Percentiles rank a stretch among this genome's conserved stretches.
Conservation (phyloP, 2,113 vertebrate genomes). For the Colossoma macropomum region DNA sequence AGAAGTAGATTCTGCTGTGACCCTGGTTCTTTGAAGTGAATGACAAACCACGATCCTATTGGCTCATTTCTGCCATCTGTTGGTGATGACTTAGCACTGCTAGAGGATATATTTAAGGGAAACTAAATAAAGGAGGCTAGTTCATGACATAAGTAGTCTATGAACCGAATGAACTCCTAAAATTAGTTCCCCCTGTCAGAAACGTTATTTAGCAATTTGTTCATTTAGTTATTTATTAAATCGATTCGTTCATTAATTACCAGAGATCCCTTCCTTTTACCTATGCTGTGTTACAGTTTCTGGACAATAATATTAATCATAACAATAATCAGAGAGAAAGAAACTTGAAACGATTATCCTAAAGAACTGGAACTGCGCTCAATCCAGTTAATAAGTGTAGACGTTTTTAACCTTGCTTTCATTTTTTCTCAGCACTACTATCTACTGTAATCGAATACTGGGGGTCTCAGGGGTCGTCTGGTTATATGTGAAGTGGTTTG, state of each 20-base stretch:
- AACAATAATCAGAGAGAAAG: neutral
- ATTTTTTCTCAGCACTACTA: too few relatives aligned
- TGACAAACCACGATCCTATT: neutral
- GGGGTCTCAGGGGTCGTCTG: neutral
- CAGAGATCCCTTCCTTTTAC: too few relatives aligned
- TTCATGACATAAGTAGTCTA: neutral
- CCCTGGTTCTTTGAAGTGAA: too few relatives aligned
- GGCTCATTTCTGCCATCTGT: constrained; percentile 42
- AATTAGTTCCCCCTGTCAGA: neutral
- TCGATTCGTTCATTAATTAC: neutral
- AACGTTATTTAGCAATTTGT: neutral
- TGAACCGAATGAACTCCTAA: constrained; percentile 31
- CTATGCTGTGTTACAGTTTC: too few relatives aligned
- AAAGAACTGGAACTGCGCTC: too few relatives aligned
- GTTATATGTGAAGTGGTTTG: neutral
- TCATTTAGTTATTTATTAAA: neutral
- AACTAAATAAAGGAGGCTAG: constrained; percentile 37
- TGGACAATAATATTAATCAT: too few relatives aligned
- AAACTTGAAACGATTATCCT: neutral
- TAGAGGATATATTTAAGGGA: neutral
- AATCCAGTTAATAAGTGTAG: too few relatives aligned
- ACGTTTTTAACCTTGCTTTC: too few relatives aligned
- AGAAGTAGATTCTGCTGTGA: neutral
- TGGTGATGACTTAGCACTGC: neutral
- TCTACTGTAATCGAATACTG: neutral